Conservation (phyloP, 2,888 invertebrate genomes). For the Microctonus aethiopoides region DNA sequence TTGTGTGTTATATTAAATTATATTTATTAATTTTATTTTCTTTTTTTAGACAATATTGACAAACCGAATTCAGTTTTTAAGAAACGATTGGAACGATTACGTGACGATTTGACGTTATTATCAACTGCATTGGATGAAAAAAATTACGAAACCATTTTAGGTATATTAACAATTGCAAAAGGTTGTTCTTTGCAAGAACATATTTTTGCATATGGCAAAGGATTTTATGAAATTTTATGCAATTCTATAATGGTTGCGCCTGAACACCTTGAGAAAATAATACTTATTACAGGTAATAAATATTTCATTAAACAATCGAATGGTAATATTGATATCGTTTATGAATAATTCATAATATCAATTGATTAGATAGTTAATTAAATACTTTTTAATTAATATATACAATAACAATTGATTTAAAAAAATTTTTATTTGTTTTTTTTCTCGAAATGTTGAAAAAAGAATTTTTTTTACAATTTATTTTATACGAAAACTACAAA, state of each 20-base stretch:
- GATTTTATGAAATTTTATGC: conserved; percentile 51
- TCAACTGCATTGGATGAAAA: conserved; percentile 44
- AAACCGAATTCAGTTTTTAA: conserved; percentile 21
- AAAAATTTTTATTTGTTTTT: too few relatives aligned
- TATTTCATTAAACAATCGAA: conserved; percentile 7
- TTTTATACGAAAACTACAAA: too few relatives aligned
- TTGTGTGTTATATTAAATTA: too few relatives aligned
- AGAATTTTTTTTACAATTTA: too few relatives aligned
- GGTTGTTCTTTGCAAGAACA: conserved; percentile 21
- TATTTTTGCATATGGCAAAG: conserved; percentile 36
- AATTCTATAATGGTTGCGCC: conserved; percentile 46
- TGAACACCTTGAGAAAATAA: conserved; percentile 48
- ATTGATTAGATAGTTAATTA: too few relatives aligned
- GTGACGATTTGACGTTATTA: conserved; percentile 43
- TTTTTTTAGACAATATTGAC: neutral
- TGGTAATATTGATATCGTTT: neutral
- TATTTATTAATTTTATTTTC: neutral
- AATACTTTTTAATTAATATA: too few relatives aligned
- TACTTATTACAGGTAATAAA: conserved; percentile 53
- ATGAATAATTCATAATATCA: neutral
- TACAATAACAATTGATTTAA: too few relatives aligned
- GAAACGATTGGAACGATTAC: conserved; percentile 49
- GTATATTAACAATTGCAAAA: conserved; percentile 37
- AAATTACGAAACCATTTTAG: conserved; percentile 50
- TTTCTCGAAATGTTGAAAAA: too few relatives aligned